Conservation (phyloP, 2,888 invertebrate species). For the Cremastinae sp. region DNA sequence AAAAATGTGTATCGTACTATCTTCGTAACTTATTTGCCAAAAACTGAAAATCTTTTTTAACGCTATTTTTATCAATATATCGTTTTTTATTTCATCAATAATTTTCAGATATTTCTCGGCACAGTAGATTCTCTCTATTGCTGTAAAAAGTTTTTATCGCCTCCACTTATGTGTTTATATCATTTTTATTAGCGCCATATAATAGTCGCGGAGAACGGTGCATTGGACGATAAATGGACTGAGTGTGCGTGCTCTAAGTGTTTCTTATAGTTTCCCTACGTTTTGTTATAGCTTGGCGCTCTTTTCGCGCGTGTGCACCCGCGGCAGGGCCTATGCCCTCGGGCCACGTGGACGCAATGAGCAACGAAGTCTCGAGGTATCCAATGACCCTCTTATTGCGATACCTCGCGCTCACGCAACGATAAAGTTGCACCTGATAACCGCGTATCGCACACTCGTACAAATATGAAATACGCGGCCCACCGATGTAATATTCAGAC, state of each 20-base stretch:
- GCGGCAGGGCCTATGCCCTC: conserved; percentile 30
- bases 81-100: too few relatives aligned
- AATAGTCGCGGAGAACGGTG: conserved; percentile 22
- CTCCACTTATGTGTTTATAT: conserved; percentile 16
- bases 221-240: conserved; percentile 47
- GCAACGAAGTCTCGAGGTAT: conserved; percentile 31
- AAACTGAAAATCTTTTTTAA: too few relatives aligned
- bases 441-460: background rate
- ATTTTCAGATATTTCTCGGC: too few relatives aligned
- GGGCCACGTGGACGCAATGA: conserved; percentile 50
- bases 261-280: conserved; percentile 37
- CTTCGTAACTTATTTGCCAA: too few relatives aligned
- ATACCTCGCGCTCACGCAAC: conserved; percentile 51
- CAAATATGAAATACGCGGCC: background rate
- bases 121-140: too few relatives aligned
- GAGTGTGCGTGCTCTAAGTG: conserved; percentile 36
- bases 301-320: background rate
- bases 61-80: too few relatives aligned
- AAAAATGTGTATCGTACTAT: too few relatives aligned
- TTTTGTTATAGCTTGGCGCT: background rate
- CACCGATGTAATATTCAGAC: background rate
- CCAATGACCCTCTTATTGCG: conserved; percentile 30
- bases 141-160: conserved; percentile 25
- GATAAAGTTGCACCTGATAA: conserved; percentile 21
- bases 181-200: conserved; percentile 28